Conservation (phyloP, 2,888 invertebrate genomes). For the Ectemnius continuus region DNA sequence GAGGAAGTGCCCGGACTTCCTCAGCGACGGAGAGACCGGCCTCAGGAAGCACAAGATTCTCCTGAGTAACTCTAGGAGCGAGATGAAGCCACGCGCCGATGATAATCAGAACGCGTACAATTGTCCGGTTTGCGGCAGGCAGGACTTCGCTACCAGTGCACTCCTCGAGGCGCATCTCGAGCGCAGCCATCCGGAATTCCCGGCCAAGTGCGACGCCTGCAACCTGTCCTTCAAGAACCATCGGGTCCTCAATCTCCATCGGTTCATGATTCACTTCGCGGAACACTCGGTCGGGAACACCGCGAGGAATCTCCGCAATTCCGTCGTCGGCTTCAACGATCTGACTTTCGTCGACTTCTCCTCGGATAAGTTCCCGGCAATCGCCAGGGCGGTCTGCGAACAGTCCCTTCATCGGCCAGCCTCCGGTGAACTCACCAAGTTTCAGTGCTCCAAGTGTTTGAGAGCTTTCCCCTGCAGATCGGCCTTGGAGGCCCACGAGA, state of each 20-base stretch:
- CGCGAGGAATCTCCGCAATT: constrained; percentile 74
- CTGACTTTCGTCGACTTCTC: constrained; percentile 89
- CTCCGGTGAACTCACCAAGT: constrained; percentile 81
- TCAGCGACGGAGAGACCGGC: constrained; percentile 53
- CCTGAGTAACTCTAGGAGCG: constrained; percentile 67
- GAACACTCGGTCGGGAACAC: constrained; percentile 60
- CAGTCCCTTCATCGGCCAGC: constrained; percentile 82
- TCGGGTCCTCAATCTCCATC: constrained; percentile 85
- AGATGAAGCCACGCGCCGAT: constrained; percentile 63
- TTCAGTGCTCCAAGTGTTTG: constrained; percentile 85
- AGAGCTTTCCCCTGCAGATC: constrained; percentile 86
- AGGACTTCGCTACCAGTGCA: constrained; percentile 81
- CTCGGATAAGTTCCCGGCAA: constrained; percentile 87
- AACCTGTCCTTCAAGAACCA: constrained; percentile 86
- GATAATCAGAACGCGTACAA: constrained; percentile 58
- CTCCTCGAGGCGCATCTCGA: constrained; percentile 84
- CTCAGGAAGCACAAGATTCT: constrained; percentile 68
- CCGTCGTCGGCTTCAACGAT: constrained; percentile 85
- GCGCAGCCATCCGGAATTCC: constrained; percentile 83
- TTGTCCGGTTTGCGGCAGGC: constrained; percentile 83
- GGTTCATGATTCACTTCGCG: constrained; percentile 81
- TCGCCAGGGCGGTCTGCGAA: constrained; percentile 87
- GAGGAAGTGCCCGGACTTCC: constrained; percentile 62
- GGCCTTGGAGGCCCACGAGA: constrained; percentile 84
- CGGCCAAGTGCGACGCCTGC: constrained; percentile 86